Percentiles rank a stretch among this genome's conserved stretches.
Conservation (phyloP, 2,113 vertebrate species). For the Oceanites oceanicus region DNA sequence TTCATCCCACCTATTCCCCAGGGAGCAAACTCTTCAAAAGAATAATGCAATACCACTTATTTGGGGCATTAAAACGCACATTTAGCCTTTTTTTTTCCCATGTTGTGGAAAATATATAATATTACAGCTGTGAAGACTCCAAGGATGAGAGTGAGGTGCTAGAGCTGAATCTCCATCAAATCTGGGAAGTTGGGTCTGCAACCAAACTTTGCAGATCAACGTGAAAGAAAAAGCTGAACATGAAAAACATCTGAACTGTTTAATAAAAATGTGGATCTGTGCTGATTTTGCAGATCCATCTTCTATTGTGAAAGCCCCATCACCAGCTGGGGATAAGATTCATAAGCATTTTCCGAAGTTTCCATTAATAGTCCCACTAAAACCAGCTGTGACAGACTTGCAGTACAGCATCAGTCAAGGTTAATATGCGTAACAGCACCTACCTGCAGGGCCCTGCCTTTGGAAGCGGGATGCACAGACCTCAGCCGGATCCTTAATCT, state of each 20-base stretch:
- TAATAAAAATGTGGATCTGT: neutral
- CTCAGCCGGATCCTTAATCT: neutral
- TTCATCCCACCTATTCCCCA: slow-evolving; percentile 10
- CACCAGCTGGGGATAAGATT: neutral
- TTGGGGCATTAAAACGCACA: neutral
- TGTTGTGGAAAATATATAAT: neutral
- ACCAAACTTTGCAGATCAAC: neutral
- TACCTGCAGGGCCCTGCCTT: neutral
- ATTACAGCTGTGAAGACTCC: neutral
- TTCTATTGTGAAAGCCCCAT: neutral
- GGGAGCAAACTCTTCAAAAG: slow-evolving; percentile 37
- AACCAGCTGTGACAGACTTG: neutral
- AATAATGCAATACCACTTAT: neutral
- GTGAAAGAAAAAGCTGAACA: neutral
- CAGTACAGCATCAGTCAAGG: neutral
- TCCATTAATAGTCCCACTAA: neutral
- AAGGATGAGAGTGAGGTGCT: neutral
- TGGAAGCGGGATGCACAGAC: neutral
- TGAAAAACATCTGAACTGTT: neutral
- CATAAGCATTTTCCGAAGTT: neutral
- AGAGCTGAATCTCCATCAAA: neutral
- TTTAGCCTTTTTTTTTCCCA: neutral
- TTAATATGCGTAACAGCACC: neutral
- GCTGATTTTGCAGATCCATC: neutral
- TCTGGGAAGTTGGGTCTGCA: neutral